A percentile compares a stretch with the other conserved stretches of the same genome.
Conservation (phyloP, 2,888 invertebrate species). For the Parelbella ahira region DNA sequence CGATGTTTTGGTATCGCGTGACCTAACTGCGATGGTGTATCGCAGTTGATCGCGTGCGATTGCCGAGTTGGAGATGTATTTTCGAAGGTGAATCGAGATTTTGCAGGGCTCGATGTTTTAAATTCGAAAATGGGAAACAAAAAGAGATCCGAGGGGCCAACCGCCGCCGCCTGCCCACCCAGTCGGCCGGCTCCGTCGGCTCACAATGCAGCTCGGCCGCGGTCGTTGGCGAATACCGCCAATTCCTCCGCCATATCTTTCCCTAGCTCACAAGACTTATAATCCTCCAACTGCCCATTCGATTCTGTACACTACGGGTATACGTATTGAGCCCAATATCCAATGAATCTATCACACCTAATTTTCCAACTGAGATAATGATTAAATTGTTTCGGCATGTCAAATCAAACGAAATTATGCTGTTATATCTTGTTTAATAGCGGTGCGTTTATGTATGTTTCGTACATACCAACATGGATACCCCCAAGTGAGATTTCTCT, state of each 20-base stretch:
- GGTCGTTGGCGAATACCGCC: constrained; percentile 76
- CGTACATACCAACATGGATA: constrained; percentile 58
- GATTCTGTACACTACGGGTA: constrained; percentile 42
- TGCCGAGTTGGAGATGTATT: constrained; percentile 33
- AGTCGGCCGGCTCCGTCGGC: constrained; percentile 52
- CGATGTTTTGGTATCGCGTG: constrained; percentile 37
- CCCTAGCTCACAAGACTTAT: constrained; percentile 56
- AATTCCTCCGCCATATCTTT: constrained; percentile 66
- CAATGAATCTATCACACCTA: constrained; percentile 35
- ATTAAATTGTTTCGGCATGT: constrained; percentile 80
- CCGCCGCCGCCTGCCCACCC: constrained; percentile 71
- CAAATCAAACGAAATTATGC: constrained; percentile 80
- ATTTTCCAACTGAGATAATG: constrained; percentile 72
- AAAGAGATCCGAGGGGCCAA: constrained; percentile 57
- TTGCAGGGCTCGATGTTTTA: constrained; percentile 52
- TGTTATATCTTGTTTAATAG: constrained; percentile 79
- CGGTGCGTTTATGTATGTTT: constrained; percentile 61
- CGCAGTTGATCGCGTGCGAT: constrained; percentile 43
- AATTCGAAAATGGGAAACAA: constrained; percentile 60
- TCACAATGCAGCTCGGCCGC: constrained; percentile 60
- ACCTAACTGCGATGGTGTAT: constrained; percentile 38
- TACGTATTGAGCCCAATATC: constrained; percentile 37
- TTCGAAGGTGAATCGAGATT: constrained; percentile 43
- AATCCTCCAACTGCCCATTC: constrained; percentile 31
- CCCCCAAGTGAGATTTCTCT: constrained; percentile 61